Evolutionary conservation across 2,888 invertebrate genomes (phyloP).

Genomic region (Maniola hyperantus): DNA sequence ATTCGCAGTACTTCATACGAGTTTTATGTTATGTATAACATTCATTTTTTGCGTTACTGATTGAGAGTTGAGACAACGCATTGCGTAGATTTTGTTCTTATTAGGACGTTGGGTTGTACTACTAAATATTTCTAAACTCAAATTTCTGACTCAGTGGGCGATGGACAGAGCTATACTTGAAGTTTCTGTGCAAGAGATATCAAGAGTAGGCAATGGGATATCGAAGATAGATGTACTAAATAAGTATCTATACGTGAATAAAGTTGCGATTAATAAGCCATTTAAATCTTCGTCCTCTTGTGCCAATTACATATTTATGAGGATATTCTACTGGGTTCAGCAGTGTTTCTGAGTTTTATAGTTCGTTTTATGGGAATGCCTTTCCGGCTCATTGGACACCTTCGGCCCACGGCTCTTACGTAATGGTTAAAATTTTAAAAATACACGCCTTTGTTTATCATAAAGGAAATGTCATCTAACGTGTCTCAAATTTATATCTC

Average conservation of each 20-base stretch:
- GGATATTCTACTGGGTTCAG: constrained; percentile 48
- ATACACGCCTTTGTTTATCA: constrained; percentile 28
- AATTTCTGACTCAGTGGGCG: too few relatives aligned
- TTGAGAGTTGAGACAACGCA: too few relatives aligned
- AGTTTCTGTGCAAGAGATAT: too few relatives aligned
- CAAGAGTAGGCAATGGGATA: neutral
- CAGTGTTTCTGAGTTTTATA: constrained; percentile 31
- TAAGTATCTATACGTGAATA: neutral
- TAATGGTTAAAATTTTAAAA: constrained; percentile 29
- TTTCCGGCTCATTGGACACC: constrained; percentile 31
- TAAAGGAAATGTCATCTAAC: constrained; percentile 22
- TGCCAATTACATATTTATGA: constrained; percentile 67
- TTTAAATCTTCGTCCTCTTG: constrained; percentile 64
- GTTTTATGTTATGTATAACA: constrained; percentile 48
- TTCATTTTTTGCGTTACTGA: too few relatives aligned
- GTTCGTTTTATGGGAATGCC: constrained; percentile 40
- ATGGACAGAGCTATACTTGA: too few relatives aligned
- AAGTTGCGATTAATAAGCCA: constrained; percentile 22
- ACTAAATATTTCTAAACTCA: too few relatives aligned
- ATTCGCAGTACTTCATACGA: constrained; percentile 66
- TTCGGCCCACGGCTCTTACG: constrained; percentile 29
- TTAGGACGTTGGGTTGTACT: too few relatives aligned
- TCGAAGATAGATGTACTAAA: neutral
- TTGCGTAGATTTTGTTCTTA: too few relatives aligned
- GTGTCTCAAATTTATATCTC: constrained; percentile 26